These are phyloP conservation scores for Drepana falcataria DNA, from an alignment of 2,888 invertebrate genomes.

Conservation along the genomic window DNA sequence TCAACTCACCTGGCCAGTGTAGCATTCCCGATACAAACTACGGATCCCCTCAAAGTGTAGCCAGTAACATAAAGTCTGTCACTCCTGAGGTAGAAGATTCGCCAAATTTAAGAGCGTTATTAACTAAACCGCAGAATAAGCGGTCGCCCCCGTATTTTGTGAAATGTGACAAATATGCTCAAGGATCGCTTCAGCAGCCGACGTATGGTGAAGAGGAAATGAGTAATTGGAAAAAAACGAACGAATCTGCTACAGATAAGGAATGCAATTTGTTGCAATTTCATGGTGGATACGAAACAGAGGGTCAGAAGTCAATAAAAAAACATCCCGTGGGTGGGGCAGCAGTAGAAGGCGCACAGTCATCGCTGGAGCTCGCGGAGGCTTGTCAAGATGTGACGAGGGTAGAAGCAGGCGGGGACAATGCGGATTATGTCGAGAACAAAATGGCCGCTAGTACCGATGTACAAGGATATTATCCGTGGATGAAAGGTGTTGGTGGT, in stretches of 20 bases:
- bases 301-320: constrained; percentile 58
- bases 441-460: constrained; percentile 65
- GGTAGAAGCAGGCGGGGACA: constrained; percentile 69
- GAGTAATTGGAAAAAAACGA: constrained; percentile 57
- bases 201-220: constrained; percentile 44
- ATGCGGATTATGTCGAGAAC: constrained; percentile 62
- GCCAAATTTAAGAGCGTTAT: constrained; percentile 79
- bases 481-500: constrained; percentile 80
- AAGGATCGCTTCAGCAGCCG: constrained; percentile 47
- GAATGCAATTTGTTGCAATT: constrained; percentile 70
- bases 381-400: constrained; percentile 68
- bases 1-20: constrained; percentile 58
- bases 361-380: constrained; percentile 54
- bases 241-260: constrained; percentile 39
- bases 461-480: constrained; percentile 70
- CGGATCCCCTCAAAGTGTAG: constrained; percentile 56
- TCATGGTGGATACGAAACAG: constrained; percentile 62
- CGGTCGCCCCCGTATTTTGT: constrained; percentile 45
- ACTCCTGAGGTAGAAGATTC: constrained; percentile 62
- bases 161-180: constrained; percentile 47
- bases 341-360: constrained; percentile 51
- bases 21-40: constrained; percentile 57
- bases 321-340: constrained; percentile 59
- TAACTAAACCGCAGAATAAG: constrained; percentile 57
- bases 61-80: constrained; percentile 46